These are phyloP conservation scores for Tachyglossus aculeatus DNA, from an alignment of 2,797 vertebrate species.

Conservation along the genomic window DNA sequence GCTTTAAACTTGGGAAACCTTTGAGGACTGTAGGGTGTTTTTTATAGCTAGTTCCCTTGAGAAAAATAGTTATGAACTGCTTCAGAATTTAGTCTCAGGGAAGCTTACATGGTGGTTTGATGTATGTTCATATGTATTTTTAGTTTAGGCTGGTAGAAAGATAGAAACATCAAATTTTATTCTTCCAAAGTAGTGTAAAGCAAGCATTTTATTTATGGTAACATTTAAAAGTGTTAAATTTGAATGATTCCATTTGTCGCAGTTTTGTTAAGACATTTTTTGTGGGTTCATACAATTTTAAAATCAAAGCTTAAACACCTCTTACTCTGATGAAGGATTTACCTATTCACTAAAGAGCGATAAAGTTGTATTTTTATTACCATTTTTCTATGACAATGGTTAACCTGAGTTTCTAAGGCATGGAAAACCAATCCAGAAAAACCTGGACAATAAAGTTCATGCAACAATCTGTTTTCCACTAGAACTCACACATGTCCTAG, in stretches of 20 bases:
- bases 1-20: neutral
- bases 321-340: neutral
- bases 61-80: neutral
- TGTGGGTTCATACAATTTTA: neutral
- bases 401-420: too few relatives aligned
- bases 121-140: neutral
- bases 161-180: neutral
- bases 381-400: neutral
- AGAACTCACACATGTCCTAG: neutral
- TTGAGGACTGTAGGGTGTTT: constrained; percentile 1
- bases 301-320: too few relatives aligned
- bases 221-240: neutral
- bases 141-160: neutral
- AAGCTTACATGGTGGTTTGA: neutral
- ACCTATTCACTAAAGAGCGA: neutral
- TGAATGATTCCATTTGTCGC: neutral
- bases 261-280: constrained; percentile 5
- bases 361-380: neutral
- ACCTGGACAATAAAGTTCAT: too few relatives aligned
- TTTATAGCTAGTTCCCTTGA: neutral
- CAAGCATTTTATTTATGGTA: neutral
- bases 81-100: neutral
- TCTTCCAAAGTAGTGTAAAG: neutral
- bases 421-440: too few relatives aligned
- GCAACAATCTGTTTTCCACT: too few relatives aligned